Percentiles rank a stretch among this genome's conserved stretches.
Evolutionary conservation across 2,888 invertebrate genomes (phyloP).

Genomic region (Perizoma affinitatum): DNA sequence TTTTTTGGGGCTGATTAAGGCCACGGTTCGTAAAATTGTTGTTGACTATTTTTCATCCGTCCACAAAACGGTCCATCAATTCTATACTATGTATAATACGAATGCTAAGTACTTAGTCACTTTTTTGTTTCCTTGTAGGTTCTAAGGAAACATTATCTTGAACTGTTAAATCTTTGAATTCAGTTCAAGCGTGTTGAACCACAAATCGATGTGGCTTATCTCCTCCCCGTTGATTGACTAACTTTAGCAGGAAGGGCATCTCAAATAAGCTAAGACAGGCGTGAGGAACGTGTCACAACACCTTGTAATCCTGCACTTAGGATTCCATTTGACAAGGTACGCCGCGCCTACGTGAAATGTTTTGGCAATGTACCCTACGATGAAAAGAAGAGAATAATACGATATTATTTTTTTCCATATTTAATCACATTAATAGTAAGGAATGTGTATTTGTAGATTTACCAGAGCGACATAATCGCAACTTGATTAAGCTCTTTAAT

Average conservation of each 20-base stretch:
- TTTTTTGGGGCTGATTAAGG: not conserved
- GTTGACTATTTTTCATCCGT: not conserved
- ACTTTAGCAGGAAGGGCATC: conserved; percentile 44
- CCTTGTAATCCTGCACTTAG: conserved; percentile 35
- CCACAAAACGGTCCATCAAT: not conserved
- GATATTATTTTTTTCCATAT: no score
- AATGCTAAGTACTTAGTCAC: not conserved
- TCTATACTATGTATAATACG: no score
- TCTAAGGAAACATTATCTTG: not conserved
- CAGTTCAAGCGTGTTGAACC: conserved; percentile 22
- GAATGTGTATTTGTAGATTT: no score
- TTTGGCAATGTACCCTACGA: conserved; percentile 14
- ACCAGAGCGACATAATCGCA: no score
- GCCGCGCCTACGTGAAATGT: conserved; percentile 21
- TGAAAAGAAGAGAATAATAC: no score
- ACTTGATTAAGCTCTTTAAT: no score
- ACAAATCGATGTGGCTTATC: conserved; percentile 30
- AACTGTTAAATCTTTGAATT: conserved; percentile 9
- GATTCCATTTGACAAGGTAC: conserved; percentile 25
- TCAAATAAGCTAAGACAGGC: conserved; percentile 76
- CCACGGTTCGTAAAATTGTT: not conserved
- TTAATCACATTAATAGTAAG: no score
- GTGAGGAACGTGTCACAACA: conserved; percentile 67
- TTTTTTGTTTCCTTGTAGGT: not conserved
- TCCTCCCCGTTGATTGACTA: conserved; percentile 50